Evolutionary conservation across 2,888 invertebrate genomes (phyloP).

Genomic region (Melanargia galathea): DNA sequence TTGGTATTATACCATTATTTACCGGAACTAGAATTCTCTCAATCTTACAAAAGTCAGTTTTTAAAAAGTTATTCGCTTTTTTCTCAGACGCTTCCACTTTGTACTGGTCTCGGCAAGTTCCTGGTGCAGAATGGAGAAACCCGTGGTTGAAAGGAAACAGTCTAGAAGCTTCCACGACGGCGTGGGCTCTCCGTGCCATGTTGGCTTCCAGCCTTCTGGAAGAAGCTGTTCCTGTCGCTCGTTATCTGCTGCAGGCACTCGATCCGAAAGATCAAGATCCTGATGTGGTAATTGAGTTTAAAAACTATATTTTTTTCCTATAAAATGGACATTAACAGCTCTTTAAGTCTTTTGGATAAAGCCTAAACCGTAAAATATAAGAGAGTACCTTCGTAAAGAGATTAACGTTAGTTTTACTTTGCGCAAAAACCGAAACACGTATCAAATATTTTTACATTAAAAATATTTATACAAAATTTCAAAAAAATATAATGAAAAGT

Average conservation of each 20-base stretch:
- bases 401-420: too few species aligned
- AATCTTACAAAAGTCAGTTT: neutral
- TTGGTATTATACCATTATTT: too few species aligned
- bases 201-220: slow-evolving; percentile 65
- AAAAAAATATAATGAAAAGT: too few species aligned
- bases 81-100: slow-evolving; percentile 57
- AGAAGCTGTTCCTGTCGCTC: slow-evolving; percentile 66
- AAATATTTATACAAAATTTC: too few species aligned
- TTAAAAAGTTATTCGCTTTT: neutral
- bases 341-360: neutral
- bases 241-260: slow-evolving; percentile 62
- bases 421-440: too few species aligned
- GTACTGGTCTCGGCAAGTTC: slow-evolving; percentile 69
- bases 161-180: slow-evolving; percentile 89
- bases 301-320: neutral
- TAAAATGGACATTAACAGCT: too few species aligned
- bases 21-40: too few species aligned
- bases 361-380: too few species aligned
- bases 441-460: too few species aligned
- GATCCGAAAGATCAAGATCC: slow-evolving; percentile 63
- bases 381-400: too few species aligned
- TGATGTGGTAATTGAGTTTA: slow-evolving; percentile 57
- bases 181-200: slow-evolving; percentile 91
- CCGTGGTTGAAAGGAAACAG: slow-evolving; percentile 71
- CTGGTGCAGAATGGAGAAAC: slow-evolving; percentile 68